These are phyloP conservation scores for Torymus texanus DNA, from an alignment of 2,888 invertebrate genomes.

Conservation along the genomic window DNA sequence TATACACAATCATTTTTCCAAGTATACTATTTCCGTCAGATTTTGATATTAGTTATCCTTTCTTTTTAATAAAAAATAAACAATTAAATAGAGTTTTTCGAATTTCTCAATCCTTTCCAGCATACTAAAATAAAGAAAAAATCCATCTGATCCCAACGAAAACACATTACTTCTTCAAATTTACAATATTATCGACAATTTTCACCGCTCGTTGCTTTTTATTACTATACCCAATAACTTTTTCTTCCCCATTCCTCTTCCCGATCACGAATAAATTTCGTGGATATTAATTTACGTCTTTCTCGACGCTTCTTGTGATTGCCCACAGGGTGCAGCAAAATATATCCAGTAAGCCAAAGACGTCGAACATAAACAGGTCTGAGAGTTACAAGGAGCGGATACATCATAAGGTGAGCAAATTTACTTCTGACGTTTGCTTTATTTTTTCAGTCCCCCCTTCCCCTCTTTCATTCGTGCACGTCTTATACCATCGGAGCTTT, in stretches of 20 bases:
- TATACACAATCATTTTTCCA: no score
- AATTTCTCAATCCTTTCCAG: no score
- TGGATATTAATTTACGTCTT: conserved; percentile 27
- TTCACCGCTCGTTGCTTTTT: background rate
- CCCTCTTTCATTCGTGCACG: no score
- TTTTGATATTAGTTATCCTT: no score
- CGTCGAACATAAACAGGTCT: conserved; percentile 79
- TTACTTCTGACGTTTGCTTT: conserved; percentile 31
- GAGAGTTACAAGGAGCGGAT: conserved; percentile 85
- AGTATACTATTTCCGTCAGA: no score
- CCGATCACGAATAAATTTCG: background rate
- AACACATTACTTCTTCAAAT: background rate
- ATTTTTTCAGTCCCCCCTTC: conserved; percentile 2
- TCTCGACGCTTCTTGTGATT: conserved; percentile 26
- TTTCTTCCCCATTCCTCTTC: background rate
- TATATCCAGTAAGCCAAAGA: conserved; percentile 75
- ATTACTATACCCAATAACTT: no score
- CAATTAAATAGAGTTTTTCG: no score
- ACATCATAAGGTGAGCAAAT: conserved; percentile 75
- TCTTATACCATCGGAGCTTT: background rate
- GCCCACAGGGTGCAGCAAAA: conserved; percentile 73
- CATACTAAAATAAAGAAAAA: no score
- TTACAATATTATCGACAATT: background rate
- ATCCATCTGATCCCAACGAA: no score
- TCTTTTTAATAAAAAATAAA: no score